Conservation (phyloP, 1,140 invertebrate species). For the Drosophila sulfurigaster region DNA sequence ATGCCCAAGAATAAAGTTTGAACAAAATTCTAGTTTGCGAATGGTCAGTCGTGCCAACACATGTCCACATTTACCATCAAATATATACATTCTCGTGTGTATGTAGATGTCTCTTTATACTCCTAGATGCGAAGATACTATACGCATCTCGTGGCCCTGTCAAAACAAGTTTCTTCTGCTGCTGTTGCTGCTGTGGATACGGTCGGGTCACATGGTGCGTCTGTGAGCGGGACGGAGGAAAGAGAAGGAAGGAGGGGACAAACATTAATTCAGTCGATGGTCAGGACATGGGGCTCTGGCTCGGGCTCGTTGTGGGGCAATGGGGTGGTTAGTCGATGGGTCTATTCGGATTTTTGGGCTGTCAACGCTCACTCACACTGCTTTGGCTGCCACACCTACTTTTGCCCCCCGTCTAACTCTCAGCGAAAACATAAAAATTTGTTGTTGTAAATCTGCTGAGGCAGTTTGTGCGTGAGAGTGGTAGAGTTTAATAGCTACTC, state of each 20-base stretch:
- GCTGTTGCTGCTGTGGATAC: background rate
- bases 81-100: slow-evolving; percentile 20
- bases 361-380: slow-evolving; percentile 6
- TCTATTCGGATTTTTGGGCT: slow-evolving; percentile 15
- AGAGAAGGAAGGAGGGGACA: slow-evolving; percentile 2
- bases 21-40: slow-evolving; percentile 29
- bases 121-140: slow-evolving; percentile 31
- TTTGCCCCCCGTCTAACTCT: background rate
- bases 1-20: slow-evolving; percentile 45
- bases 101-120: slow-evolving; percentile 31
- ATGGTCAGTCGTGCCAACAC: slow-evolving; percentile 32
- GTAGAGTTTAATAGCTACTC: slow-evolving; percentile 68
- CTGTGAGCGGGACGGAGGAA: background rate
- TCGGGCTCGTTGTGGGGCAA: slow-evolving; percentile 19
- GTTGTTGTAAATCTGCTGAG: slow-evolving; percentile 75
- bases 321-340: background rate
- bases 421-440: slow-evolving; percentile 78
- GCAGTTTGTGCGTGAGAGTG: slow-evolving; percentile 59
- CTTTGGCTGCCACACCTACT: background rate
- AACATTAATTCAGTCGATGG: slow-evolving; percentile 53
- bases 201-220: background rate
- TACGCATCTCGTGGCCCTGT: slow-evolving; percentile 31
- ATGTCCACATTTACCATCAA: slow-evolving; percentile 8
- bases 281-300: slow-evolving; percentile 28
- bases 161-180: slow-evolving; percentile 28